These are phyloP conservation scores for Silurus glanis DNA, from an alignment of 2,113 vertebrate species.

Conservation along the genomic window DNA sequence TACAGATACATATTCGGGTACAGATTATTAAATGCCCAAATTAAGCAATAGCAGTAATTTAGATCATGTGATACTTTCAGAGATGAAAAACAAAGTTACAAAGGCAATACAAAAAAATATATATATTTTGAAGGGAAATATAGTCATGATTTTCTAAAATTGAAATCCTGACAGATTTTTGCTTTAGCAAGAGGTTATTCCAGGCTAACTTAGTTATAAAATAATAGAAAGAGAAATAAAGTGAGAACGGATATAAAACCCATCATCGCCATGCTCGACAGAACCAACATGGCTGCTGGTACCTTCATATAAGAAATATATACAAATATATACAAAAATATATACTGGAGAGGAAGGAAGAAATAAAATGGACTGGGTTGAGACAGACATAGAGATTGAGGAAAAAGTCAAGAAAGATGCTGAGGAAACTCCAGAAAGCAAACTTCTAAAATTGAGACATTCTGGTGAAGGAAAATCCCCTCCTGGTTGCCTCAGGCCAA, in stretches of 20 bases:
- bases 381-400: neutral
- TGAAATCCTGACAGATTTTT: neutral
- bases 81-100: neutral
- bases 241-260: neutral
- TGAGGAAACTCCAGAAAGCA: neutral
- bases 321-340: too few species aligned
- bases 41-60: neutral
- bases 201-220: too few species aligned
- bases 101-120: neutral
- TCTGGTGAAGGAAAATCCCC: slow-evolving; percentile 22
- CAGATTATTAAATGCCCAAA: neutral
- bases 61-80: neutral
- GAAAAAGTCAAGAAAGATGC: neutral
- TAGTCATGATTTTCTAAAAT: neutral
- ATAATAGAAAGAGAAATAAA: neutral
- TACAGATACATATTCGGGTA: neutral
- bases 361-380: neutral
- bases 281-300: slow-evolving; percentile 38
- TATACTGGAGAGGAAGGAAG: neutral
- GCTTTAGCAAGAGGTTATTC: neutral
- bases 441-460: slow-evolving; percentile 50
- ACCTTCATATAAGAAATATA: neutral
- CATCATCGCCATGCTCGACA: neutral
- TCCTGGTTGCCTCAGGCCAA: slow-evolving; percentile 32
- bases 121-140: neutral